Conservation (phyloP, 2,888 invertebrate species). For the Acheta domesticus region DNA sequence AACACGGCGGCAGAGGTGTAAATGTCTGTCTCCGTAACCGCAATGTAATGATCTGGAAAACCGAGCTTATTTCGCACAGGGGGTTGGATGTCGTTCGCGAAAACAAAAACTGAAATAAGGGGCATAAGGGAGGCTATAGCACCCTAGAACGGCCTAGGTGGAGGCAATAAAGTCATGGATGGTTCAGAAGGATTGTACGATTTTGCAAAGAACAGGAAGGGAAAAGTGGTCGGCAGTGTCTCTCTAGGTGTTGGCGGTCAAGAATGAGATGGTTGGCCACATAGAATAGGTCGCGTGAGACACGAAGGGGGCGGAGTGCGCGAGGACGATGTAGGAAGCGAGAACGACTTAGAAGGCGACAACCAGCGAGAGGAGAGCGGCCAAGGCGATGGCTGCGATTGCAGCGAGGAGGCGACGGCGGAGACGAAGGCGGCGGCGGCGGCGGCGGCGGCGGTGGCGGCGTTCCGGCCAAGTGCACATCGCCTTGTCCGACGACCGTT, state of each 20-base stretch:
- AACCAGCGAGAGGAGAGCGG: not conserved
- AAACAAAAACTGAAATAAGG: no score
- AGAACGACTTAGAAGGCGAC: not conserved
- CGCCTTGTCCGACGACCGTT: no score
- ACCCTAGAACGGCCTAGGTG: not conserved
- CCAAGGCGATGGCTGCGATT: no score
- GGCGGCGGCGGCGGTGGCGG: no score
- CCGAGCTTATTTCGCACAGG: not conserved
- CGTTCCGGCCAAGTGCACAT: no score
- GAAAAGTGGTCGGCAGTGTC: not conserved
- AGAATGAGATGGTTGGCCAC: not conserved
- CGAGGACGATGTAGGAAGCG: not conserved
- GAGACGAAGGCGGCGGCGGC: no score
- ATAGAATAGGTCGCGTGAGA: not conserved
- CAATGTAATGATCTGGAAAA: not conserved
- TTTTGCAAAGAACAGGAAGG: not conserved
- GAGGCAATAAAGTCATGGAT: not conserved
- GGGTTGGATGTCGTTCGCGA: no score
- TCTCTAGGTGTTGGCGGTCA: not conserved
- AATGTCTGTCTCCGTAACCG: not conserved
- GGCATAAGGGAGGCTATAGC: no score
- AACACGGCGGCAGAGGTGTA: not conserved
- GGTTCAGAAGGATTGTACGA: not conserved
- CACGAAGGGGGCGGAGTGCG: not conserved
- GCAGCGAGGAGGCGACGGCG: no score